These are phyloP conservation scores for Pseudachorutes palmiensis DNA, from an alignment of 1,140 invertebrate genomes.

Conservation along the genomic window DNA sequence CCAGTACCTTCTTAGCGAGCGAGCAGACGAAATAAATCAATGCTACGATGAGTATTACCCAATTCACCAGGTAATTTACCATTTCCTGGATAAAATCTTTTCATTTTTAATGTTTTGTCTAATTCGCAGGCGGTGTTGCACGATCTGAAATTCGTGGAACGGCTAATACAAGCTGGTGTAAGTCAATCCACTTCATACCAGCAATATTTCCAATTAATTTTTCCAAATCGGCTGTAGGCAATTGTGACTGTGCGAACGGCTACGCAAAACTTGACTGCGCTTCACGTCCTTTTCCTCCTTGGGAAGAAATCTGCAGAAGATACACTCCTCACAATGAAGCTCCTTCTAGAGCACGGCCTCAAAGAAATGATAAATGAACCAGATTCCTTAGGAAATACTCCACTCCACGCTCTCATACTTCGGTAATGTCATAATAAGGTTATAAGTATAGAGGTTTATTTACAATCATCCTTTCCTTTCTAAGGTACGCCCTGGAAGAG, in stretches of 20 bases:
- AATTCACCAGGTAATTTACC: conserved; percentile 55
- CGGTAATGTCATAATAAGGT: conserved; percentile 40
- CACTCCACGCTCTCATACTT: conserved; percentile 56
- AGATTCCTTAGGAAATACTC: conserved; percentile 57
- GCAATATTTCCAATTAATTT: not conserved
- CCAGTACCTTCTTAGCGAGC: conserved; percentile 54
- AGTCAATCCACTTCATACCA: not conserved
- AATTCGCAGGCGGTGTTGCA: conserved; percentile 38
- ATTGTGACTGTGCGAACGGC: conserved; percentile 56
- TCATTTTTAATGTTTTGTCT: conserved; percentile 11
- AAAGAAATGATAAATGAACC: conserved; percentile 63
- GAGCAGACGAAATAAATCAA: conserved; percentile 62
- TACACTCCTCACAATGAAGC: conserved; percentile 55
- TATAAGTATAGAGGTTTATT: not conserved
- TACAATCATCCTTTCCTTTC: not conserved
- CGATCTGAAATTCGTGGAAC: conserved; percentile 34
- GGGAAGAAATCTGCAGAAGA: conserved; percentile 58
- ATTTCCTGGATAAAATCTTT: not conserved
- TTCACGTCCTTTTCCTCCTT: conserved; percentile 57
- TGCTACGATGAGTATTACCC: conserved; percentile 68
- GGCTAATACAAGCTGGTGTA: conserved; percentile 24
- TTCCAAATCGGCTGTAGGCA: conserved; percentile 1
- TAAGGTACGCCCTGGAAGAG: conserved; percentile 58
- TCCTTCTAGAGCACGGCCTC: conserved; percentile 58
- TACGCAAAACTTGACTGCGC: conserved; percentile 63